phyloP scores from a whole-genome alignment of 2,888 invertebrate genomes.

The Plutella xylostella region DNA sequence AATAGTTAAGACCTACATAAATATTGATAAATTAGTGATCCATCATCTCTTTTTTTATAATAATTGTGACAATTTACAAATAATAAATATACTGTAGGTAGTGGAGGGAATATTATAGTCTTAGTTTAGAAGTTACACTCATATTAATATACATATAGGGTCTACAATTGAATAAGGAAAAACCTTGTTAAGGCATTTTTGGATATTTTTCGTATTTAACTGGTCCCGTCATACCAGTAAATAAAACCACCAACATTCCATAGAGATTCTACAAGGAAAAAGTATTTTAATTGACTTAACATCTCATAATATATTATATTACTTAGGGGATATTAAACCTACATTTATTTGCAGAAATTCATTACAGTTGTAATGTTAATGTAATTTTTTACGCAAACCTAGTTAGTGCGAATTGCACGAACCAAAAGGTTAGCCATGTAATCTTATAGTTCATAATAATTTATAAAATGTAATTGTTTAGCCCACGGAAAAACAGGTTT shows the following conservation, averaged over 20 bases:
- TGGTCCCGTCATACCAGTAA: slow-evolving; percentile 56
- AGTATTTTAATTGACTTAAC: not conserved
- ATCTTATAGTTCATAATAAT: no score
- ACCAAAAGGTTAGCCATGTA: no score
- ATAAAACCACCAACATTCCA: slow-evolving; percentile 15
- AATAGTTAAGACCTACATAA: no score
- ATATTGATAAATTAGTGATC: no score
- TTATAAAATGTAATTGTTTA: no score
- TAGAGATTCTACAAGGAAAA: not conserved
- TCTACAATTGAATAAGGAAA: not conserved
- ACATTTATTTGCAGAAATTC: no score
- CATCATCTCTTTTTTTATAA: not conserved
- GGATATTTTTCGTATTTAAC: slow-evolving; percentile 31
- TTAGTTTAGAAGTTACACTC: slow-evolving; percentile 39
- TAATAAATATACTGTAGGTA: no score
- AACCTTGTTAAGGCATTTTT: slow-evolving; percentile 30
- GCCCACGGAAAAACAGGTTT: no score
- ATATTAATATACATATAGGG: not conserved
- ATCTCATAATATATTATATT: not conserved
- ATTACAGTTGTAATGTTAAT: no score
- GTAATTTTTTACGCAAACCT: no score
- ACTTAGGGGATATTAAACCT: no score
- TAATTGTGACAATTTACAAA: not conserved
- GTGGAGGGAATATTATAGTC: slow-evolving; percentile 61
- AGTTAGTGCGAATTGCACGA: no score